These are phyloP conservation scores for Standfussiana lucernea DNA, from an alignment of 2,888 invertebrate species.

Conservation along the genomic window DNA sequence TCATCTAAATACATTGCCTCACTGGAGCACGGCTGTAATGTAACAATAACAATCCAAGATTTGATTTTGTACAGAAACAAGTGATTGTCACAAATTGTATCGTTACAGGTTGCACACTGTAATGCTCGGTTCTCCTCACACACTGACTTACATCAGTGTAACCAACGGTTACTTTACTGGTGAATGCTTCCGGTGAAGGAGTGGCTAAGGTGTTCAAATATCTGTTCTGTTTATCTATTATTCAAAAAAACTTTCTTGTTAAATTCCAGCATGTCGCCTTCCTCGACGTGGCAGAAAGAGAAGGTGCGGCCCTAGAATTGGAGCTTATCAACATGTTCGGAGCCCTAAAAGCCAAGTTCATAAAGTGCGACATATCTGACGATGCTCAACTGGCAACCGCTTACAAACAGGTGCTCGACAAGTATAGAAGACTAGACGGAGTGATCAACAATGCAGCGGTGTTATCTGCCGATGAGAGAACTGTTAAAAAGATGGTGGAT, in stretches of 20 bases:
- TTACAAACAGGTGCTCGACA: slow-evolving; percentile 82
- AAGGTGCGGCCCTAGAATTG: slow-evolving; percentile 80
- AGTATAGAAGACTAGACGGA: slow-evolving; percentile 82
- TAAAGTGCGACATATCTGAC: slow-evolving; percentile 85
- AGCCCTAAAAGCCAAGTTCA: slow-evolving; percentile 85
- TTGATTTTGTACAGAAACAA: too few relatives aligned
- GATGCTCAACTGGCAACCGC: slow-evolving; percentile 79
- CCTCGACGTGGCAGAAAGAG: slow-evolving; percentile 81
- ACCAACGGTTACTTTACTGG: too few relatives aligned
- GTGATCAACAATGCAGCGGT: slow-evolving; percentile 85
- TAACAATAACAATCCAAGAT: too few relatives aligned
- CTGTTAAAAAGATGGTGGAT: slow-evolving; percentile 80
- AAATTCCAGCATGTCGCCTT: slow-evolving; percentile 85
- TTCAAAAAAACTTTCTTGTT: neutral
- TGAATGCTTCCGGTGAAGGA: neutral
- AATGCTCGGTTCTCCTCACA: neutral
- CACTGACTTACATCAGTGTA: too few relatives aligned
- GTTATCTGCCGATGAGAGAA: slow-evolving; percentile 73
- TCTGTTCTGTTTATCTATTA: neutral
- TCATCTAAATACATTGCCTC: too few relatives aligned
- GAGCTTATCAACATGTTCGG: slow-evolving; percentile 83
- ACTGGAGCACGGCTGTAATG: too few relatives aligned
- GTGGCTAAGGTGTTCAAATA: neutral
- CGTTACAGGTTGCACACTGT: too few relatives aligned
- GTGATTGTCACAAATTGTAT: too few relatives aligned